phyloP scores from a whole-genome alignment of 2,888 invertebrate species.

The Clunio marinus region DNA sequence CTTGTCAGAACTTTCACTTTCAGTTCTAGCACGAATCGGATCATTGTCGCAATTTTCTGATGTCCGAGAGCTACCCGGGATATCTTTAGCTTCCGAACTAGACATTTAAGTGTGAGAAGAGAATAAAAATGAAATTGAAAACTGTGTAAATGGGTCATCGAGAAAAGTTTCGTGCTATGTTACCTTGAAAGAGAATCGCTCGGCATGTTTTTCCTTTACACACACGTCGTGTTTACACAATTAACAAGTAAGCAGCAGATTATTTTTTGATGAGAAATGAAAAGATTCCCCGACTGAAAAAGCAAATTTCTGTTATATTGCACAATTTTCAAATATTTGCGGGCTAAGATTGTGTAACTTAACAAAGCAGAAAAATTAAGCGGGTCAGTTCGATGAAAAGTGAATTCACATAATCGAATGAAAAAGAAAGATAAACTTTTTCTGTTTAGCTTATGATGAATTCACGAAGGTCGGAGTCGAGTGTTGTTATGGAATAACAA shows the following conservation, averaged over 20 bases:
- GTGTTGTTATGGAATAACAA: not conserved
- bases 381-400: conserved; percentile 27
- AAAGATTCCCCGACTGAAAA: too few species aligned
- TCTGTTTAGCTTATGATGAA: not conserved
- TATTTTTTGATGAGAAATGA: too few species aligned
- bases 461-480: not conserved
- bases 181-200: conserved; percentile 40
- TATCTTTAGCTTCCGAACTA: conserved; percentile 42
- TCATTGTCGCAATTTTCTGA: conserved; percentile 40
- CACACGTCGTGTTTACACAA: not conserved
- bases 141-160: not conserved
- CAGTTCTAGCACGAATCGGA: conserved; percentile 46
- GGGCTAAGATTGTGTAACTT: conserved; percentile 15
- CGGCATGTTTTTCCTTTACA: conserved; percentile 38
- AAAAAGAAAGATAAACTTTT: not conserved
- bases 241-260: too few species aligned
- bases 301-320: too few species aligned
- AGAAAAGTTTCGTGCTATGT: not conserved
- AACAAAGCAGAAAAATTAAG: not conserved
- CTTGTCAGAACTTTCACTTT: conserved; percentile 50
- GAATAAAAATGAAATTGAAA: not conserved
- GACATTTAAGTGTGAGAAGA: not conserved
- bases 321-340: not conserved
- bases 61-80: conserved; percentile 41
- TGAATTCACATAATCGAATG: not conserved